Conservation (phyloP, 2,113 vertebrate genomes). For the Cochlearius cochlearius region DNA sequence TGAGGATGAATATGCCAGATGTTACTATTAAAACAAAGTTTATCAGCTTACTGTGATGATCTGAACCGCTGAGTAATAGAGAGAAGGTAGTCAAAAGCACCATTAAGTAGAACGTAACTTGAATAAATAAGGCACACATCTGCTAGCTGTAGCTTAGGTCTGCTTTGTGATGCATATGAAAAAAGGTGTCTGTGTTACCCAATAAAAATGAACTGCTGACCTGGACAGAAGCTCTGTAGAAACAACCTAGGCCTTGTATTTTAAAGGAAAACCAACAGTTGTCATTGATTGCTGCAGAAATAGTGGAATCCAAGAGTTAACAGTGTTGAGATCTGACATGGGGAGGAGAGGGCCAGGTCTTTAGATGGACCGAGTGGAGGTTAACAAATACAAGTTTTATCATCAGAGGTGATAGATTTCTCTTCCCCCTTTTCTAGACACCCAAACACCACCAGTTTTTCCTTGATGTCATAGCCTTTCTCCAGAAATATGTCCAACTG, state of each 20-base stretch:
- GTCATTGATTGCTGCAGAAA: not conserved
- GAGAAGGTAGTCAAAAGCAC: not conserved
- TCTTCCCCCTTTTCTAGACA: not conserved
- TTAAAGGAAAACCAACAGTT: not conserved
- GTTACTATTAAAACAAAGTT: not conserved
- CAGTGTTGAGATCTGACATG: not conserved
- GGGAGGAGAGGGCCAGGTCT: not conserved
- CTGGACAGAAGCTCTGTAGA: not conserved
- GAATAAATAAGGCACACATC: not conserved
- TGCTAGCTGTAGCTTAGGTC: not conserved
- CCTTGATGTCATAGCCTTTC: not conserved
- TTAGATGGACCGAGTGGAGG: not conserved
- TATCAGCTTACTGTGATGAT: not conserved
- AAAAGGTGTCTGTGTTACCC: not conserved
- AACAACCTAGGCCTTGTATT: not conserved
- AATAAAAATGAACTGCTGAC: not conserved
- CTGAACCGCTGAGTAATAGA: not conserved
- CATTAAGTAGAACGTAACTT: not conserved
- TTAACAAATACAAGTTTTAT: not conserved
- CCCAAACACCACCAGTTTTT: not conserved
- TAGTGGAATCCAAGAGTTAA: not conserved
- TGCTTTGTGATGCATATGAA: not conserved
- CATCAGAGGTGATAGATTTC: not conserved
- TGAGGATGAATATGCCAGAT: not conserved
- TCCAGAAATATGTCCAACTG: not conserved